Conservation (phyloP, 2,113 vertebrate genomes). For the Ciconia maguari region DNA sequence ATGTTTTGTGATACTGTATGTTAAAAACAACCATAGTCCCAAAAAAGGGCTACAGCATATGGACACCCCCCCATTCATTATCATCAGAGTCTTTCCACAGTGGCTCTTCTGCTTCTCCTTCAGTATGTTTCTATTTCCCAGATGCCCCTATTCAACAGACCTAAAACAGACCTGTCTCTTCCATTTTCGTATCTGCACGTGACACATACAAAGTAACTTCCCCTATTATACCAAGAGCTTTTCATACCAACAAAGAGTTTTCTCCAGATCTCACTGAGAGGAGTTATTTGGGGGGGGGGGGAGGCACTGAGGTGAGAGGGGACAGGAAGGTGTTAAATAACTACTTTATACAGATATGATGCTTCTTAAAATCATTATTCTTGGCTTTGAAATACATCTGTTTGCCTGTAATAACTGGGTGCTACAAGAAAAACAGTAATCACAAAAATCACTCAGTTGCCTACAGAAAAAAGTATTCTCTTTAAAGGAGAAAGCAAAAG, state of each 20-base stretch:
- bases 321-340: background rate
- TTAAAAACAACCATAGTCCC: background rate
- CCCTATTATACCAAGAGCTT: background rate
- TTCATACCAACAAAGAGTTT: background rate
- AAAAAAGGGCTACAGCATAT: background rate
- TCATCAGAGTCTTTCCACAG: background rate
- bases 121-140: background rate
- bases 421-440: background rate
- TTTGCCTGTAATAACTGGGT: background rate
- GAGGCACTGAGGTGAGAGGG: background rate
- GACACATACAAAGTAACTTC: background rate
- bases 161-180: background rate
- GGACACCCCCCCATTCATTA: background rate
- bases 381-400: background rate
- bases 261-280: background rate
- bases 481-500: background rate
- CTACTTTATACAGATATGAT: background rate
- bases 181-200: background rate
- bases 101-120: background rate
- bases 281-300: rapidly evolving
- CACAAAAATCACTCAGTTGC: background rate
- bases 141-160: background rate
- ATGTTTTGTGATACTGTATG: background rate
- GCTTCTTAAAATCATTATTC: background rate
- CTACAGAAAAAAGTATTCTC: background rate